A percentile compares a stretch with the other conserved stretches of the same genome.
These are phyloP conservation scores for Halcyon chelicuti DNA, from an alignment of 2,797 vertebrate species.

Conservation along the genomic window DNA sequence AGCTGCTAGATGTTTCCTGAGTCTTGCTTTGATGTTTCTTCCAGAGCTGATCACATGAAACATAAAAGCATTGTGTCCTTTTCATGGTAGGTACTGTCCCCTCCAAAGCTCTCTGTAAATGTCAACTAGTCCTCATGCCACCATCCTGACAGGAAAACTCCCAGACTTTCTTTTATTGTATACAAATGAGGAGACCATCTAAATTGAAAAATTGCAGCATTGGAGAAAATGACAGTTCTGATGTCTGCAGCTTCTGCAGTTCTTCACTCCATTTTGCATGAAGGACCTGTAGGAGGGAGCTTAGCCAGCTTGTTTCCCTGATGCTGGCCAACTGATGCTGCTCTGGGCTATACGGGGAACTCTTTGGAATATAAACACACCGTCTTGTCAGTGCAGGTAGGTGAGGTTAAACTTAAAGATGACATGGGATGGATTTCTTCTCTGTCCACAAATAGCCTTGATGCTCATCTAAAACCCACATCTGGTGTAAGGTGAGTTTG, in stretches of 20 bases:
- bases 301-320: neutral
- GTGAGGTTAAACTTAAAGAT: neutral
- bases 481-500: neutral
- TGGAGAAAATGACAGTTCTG: neutral
- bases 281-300: neutral
- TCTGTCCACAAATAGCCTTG: neutral
- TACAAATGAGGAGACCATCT: neutral
- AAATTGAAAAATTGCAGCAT: neutral
- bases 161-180: neutral
- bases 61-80: neutral
- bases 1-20: neutral
- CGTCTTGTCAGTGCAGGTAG: neutral
- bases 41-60: neutral
- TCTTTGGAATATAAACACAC: neutral
- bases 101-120: neutral
- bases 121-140: neutral
- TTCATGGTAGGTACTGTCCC: neutral
- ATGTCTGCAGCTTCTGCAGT: neutral
- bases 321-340: neutral
- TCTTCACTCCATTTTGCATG: neutral
- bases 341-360: rapidly evolving
- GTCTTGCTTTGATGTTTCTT: neutral
- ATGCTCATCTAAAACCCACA: neutral
- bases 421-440: neutral
- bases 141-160: neutral